Base-by-base conservation (phyloP, 2,888 invertebrate genomes). In the Baccha elongata region DNA sequence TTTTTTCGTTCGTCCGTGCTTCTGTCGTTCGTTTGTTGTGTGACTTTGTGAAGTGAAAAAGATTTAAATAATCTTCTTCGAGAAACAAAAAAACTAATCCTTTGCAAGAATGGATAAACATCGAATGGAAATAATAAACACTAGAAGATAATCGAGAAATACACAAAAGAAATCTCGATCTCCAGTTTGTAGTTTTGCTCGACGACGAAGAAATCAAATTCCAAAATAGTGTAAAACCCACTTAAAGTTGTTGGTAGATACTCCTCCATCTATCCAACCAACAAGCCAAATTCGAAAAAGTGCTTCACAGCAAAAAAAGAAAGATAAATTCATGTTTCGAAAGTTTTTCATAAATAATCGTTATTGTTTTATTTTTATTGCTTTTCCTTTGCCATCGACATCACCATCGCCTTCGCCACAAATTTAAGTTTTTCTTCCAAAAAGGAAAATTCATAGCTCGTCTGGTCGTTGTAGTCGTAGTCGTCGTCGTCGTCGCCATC, bases 71-170 rank as follows among this genome's bases (percentile, higher is more conserved):
- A 53, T 19, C 7, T n/a, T n/a, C n/a, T n/a, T n/a, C n/a, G n/a
- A 53, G 5, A 32, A 7, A 17, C 11, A 55, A 19, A 46, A 60
- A 50, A 65, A 48, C 50, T 44, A 64, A n/a, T 29, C 64, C n/a
- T n/a, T n/a, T n/a, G 68, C 83, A 76, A 58, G 71, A 68, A 83
- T 78, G 83, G 83, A 83, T 78, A 83, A 53, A 50, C 32, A 52
- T 50, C 72, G 32, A 64, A 58, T 29, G 62, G 37, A 58, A 58
- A 40, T 19, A 44, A 64, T 40, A 44, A 83, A 72, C 48, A 64
- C 44, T 40, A 21, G 40, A 13, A 80, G 37, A 48, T 58, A 76
- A 48, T 58, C 26, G 40, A 42, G 60, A 42, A 19, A 42, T 29
- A 35, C 35, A 15, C 48, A 53, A 46, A 50, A 65, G 44, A 60